phyloP scores from a whole-genome alignment of 2,113 vertebrate genomes.

The Agelaius phoeniceus region DNA sequence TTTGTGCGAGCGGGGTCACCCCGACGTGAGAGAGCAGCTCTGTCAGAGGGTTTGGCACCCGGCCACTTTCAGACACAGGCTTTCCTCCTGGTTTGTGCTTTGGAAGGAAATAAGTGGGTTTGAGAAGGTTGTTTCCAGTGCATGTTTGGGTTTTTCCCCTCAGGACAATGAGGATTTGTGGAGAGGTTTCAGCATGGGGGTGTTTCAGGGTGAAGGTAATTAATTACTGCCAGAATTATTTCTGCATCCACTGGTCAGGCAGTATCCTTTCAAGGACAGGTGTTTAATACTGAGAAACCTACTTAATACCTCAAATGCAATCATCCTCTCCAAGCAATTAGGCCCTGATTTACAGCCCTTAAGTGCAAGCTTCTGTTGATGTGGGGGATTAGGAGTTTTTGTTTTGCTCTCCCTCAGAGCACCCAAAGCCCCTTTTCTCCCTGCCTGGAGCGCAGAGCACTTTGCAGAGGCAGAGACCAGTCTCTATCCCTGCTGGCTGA shows the following conservation, averaged over 20 bases:
- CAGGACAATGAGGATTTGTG: neutral
- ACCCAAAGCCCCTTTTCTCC: neutral
- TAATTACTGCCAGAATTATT: neutral
- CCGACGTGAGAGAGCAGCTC: neutral
- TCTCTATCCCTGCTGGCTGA: neutral
- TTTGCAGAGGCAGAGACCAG: neutral
- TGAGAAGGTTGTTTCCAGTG: neutral
- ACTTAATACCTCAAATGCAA: neutral
- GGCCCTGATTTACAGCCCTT: neutral
- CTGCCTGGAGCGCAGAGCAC: neutral
- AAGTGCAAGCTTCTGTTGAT: neutral
- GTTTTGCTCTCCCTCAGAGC: neutral
- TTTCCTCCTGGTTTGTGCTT: neutral
- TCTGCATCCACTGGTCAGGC: neutral
- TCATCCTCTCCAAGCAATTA: neutral
- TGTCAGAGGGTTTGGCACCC: neutral
- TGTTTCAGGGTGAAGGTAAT: neutral
- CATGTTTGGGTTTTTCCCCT: accelerated
- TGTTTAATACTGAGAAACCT: neutral
- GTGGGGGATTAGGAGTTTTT: neutral
- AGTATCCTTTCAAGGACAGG: conserved; percentile 10
- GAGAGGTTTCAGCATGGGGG: neutral
- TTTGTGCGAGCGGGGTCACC: conserved; percentile 18
- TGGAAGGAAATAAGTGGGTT: neutral
- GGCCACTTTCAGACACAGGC: neutral